Conservation (phyloP, 1,140 invertebrate genomes). For the Drosophila pandora region DNA sequence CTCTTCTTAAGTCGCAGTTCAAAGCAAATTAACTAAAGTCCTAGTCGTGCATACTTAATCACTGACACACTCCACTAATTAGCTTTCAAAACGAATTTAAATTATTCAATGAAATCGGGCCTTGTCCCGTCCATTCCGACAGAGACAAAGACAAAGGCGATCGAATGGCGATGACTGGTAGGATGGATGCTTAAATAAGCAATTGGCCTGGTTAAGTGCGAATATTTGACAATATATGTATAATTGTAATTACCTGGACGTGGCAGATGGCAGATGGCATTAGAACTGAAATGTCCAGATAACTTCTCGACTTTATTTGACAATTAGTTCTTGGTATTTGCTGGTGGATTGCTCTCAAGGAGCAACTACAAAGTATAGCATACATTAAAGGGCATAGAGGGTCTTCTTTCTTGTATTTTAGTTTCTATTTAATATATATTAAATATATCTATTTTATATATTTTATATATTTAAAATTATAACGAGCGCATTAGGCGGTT, state of each 20-base stretch:
- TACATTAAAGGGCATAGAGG: too few relatives aligned
- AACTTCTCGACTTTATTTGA: background rate
- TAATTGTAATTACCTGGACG: conserved; percentile 6
- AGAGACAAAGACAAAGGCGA: background rate
- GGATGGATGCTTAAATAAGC: background rate
- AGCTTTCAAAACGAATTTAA: conserved; percentile 45
- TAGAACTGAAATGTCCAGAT: background rate
- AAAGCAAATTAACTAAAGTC: conserved; percentile 18
- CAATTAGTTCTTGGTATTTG: too few relatives aligned
- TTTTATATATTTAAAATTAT: too few relatives aligned
- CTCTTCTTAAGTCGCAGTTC: background rate
- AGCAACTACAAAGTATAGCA: too few relatives aligned
- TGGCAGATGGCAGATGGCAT: background rate
- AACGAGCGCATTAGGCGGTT: conserved; percentile 15
- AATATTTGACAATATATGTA: conserved; percentile 9
- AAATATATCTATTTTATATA: too few relatives aligned
- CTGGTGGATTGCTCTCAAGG: too few relatives aligned
- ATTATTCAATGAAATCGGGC: conserved; percentile 24
- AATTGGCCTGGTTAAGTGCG: background rate
- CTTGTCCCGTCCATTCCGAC: background rate
- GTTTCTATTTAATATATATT: too few relatives aligned
- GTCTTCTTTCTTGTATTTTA: too few relatives aligned
- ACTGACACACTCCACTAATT: conserved; percentile 34
- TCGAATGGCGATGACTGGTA: background rate
- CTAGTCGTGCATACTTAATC: conserved; percentile 26